phyloP scores from a whole-genome alignment of 2,113 vertebrate species.

The Haliaeetus leucogaster region DNA sequence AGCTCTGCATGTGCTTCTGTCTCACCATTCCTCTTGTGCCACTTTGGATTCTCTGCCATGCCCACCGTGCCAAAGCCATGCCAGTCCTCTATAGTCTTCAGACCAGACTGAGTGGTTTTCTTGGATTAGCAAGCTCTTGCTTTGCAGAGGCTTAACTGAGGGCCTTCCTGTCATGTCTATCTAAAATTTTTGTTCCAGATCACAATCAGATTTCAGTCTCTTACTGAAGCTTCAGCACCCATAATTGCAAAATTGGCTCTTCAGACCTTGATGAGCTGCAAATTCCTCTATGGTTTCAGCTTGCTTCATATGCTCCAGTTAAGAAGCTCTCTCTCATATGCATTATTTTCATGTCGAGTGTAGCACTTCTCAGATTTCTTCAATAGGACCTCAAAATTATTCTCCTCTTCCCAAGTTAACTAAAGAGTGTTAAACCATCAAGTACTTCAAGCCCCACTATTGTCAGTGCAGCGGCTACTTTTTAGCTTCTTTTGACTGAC shows the following conservation, averaged over 20 bases:
- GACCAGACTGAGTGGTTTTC: background rate
- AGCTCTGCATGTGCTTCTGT: background rate
- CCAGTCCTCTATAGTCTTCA: background rate
- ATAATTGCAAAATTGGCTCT: constrained; percentile 43
- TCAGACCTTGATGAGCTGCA: constrained; percentile 17
- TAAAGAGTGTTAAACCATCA: background rate
- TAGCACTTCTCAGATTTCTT: background rate
- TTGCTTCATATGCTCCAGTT: background rate
- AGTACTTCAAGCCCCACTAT: background rate
- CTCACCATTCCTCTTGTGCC: background rate
- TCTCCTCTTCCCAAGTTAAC: background rate
- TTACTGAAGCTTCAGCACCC: background rate
- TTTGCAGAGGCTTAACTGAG: background rate
- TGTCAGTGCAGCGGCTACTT: background rate
- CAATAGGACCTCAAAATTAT: background rate
- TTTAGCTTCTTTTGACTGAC: background rate
- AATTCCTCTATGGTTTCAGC: background rate
- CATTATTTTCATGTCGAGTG: background rate
- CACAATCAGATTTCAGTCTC: background rate
- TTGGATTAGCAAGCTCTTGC: background rate
- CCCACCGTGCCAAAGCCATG: rapidly evolving
- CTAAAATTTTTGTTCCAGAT: background rate
- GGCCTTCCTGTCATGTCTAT: background rate
- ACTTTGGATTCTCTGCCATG: background rate
- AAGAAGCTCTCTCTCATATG: background rate